These are phyloP conservation scores for Drosophila jambulina DNA, from an alignment of 1,140 invertebrate genomes.

Conservation along the genomic window DNA sequence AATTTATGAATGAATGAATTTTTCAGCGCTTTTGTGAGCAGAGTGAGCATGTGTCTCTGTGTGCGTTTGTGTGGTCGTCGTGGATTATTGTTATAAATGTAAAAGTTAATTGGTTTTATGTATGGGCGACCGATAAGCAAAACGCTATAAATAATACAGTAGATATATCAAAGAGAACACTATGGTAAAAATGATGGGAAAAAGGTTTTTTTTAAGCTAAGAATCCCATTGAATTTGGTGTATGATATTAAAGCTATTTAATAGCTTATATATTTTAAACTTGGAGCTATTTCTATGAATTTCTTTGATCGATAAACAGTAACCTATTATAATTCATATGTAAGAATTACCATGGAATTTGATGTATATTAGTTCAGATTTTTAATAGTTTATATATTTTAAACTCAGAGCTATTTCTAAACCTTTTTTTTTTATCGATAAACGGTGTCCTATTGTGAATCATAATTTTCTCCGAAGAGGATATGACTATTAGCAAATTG, in stretches of 20 bases:
- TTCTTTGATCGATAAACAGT: background rate
- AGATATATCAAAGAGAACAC: background rate
- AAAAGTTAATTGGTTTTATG: slow-evolving; percentile 72
- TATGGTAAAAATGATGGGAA: background rate
- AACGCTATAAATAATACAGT: slow-evolving; percentile 39
- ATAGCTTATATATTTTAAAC: background rate
- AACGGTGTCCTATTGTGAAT: background rate
- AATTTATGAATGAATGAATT: slow-evolving; percentile 83
- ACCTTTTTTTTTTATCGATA: background rate
- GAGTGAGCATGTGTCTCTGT: slow-evolving; percentile 23
- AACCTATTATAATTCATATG: too few relatives aligned
- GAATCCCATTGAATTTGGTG: background rate
- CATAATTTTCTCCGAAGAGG: background rate
- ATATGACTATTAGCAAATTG: background rate
- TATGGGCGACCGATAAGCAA: slow-evolving; percentile 26
- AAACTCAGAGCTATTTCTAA: background rate
- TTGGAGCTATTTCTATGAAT: background rate
- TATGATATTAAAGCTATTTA: background rate
- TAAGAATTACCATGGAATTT: background rate
- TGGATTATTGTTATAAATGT: slow-evolving; percentile 49
- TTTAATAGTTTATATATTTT: background rate
- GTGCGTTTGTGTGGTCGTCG: slow-evolving; percentile 28
- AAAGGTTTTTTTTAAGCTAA: background rate
- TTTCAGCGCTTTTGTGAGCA: slow-evolving; percentile 54
- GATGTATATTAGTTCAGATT: background rate